Evolutionary conservation across 1,140 invertebrate species (phyloP).

Genomic region (Pachypeltis micranthus): DNA sequence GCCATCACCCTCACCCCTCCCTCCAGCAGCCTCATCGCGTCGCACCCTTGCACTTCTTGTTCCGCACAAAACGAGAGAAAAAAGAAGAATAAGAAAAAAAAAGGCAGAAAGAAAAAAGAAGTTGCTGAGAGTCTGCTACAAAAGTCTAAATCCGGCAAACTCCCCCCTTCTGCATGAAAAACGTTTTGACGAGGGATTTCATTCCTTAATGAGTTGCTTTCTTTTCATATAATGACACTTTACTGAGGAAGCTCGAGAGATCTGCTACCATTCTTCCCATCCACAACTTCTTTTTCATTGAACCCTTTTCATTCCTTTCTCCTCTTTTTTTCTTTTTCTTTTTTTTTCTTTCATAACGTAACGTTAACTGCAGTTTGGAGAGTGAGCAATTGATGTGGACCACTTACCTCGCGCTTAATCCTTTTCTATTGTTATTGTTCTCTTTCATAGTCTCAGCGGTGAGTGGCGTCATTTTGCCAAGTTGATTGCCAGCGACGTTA

Average conservation of each 20-base stretch:
- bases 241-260: constrained; percentile 2
- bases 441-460: no score
- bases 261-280: neutral
- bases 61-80: constrained; percentile 4
- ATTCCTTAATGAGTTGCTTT: constrained; percentile 22
- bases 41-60: neutral
- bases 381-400: neutral
- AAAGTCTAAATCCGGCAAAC: constrained; percentile 16
- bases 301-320: no score
- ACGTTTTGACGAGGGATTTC: constrained; percentile 23
- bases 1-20: no score
- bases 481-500: no score
- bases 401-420: neutral
- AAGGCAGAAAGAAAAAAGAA: constrained; percentile 13
- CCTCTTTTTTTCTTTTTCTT: no score
- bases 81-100: constrained; percentile 11
- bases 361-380: neutral
- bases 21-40: neutral
- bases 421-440: neutral
- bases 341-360: neutral
- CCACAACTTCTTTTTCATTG: neutral
- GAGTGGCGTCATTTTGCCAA: no score
- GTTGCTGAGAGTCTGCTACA: constrained; percentile 12
- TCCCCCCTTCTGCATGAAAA: constrained; percentile 14
- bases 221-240: constrained; percentile 19